phyloP scores from a whole-genome alignment of 2,888 invertebrate genomes.

The Cantharis lateralis region DNA sequence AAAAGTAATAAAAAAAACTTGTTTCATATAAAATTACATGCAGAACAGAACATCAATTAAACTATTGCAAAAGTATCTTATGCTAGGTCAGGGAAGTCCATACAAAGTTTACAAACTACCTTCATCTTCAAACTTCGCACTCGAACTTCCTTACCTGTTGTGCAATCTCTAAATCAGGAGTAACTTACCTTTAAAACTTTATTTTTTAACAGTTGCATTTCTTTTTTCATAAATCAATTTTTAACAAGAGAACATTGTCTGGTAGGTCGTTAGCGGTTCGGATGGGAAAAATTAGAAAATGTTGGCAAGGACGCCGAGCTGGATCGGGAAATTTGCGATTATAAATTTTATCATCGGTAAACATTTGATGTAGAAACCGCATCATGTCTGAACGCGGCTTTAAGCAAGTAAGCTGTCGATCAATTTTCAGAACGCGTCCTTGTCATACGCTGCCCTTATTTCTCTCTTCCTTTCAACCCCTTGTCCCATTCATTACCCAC shows the following conservation, averaged over 20 bases:
- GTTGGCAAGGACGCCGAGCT: not conserved
- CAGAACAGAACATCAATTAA: slow-evolving; percentile 30
- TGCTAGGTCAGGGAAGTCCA: slow-evolving; percentile 36
- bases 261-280: not conserved
- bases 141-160: slow-evolving; percentile 32
- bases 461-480: slow-evolving; percentile 29
- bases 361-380: slow-evolving; percentile 14
- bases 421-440: slow-evolving; percentile 32
- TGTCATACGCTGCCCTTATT: slow-evolving; percentile 30
- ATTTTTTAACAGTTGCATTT: not conserved
- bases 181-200: not conserved
- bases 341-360: not conserved
- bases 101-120: slow-evolving; percentile 37
- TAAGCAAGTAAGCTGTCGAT: slow-evolving; percentile 31
- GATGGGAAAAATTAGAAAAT: not conserved
- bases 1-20: slow-evolving; percentile 27
- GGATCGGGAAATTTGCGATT: not conserved
- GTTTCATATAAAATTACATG: slow-evolving; percentile 25
- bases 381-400: slow-evolving; percentile 26
- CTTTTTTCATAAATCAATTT: not conserved
- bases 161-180: slow-evolving; percentile 28
- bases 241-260: not conserved
- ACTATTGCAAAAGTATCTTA: slow-evolving; percentile 35
- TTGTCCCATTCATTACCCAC: slow-evolving; percentile 30
- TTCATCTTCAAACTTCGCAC: slow-evolving; percentile 34